Evolutionary conservation across 2,113 vertebrate species (phyloP).

Genomic region (Manacus vitellinus): DNA sequence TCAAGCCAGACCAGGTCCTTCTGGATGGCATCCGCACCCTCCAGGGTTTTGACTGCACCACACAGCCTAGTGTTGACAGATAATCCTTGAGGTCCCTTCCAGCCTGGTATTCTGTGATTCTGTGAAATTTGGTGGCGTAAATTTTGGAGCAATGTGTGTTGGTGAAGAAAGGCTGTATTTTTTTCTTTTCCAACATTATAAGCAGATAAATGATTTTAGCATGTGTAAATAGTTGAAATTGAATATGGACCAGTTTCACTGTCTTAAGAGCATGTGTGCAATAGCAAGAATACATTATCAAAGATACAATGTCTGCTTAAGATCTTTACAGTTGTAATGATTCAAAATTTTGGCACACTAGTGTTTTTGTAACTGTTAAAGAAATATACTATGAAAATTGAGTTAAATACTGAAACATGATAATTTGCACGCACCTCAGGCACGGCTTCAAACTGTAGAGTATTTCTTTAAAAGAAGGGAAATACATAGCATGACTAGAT

Average conservation of each 20-base stretch:
- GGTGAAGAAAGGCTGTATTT: constrained; percentile 26
- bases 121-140: background rate
- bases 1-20: background rate
- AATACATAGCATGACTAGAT: constrained; percentile 19
- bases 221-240: constrained; percentile 48
- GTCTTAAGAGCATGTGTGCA: constrained; percentile 19
- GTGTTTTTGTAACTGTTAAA: constrained; percentile 21
- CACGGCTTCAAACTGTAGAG: background rate
- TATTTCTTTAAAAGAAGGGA: constrained; percentile 47
- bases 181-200: constrained; percentile 14
- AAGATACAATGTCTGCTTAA: background rate
- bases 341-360: constrained; percentile 25
- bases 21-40: background rate
- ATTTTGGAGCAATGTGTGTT: background rate
- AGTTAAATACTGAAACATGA: constrained; percentile 33
- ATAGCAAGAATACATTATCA: background rate
- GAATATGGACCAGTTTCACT: background rate
- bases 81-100: background rate
- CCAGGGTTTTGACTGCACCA: accelerated
- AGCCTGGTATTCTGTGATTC: background rate
- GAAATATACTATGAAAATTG: constrained; percentile 7
- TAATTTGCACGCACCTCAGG: constrained; percentile 34
- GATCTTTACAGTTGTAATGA: background rate
- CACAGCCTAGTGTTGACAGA: background rate
- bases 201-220: constrained; percentile 16